Evolutionary conservation across 2,888 invertebrate genomes (phyloP), one percentile per base, ranked within the genome.

Genomic region (Acleris literana): DNA sequence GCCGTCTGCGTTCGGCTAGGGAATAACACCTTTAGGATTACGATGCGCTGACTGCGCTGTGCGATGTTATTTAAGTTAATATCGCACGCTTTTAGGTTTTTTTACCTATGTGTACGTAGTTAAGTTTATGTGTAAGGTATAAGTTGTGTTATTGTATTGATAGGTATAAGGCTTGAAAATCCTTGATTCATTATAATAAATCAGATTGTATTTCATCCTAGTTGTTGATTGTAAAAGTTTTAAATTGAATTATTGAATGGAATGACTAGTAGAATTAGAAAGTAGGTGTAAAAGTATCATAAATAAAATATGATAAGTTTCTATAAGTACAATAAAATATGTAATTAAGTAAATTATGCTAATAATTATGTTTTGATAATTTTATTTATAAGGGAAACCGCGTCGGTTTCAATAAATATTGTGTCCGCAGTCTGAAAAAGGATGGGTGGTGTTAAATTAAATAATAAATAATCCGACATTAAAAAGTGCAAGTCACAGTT

Each of bases 251-350:
- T 55, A 49, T 64, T 54, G 55, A 55, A 39, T n/a, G 55, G 60
- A 61, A 51, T 33, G 44, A 16, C 39, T n/a, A 51, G 33, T 51
- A 54, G 48, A 33, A 49, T 29, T 60, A 54, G 49, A 55, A 18
- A 60, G 22, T 60, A 43, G 39, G 17, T n/a, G n/a, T 33, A 33
- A 33, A 11, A 52, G 44, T 64, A 64, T 52, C 46, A 64, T n/a
- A 48, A 25, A 39, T 46, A 4, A 51, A 25, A 39, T 39, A 39
- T 39, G 39, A 77, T 76, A 79, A 73, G 61, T 57, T 75, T 77
- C 75, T 72, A 75, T 82, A 77, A 84, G 82, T 85, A 85, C 83
- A 86, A 85, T 85, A 85, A 82, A 86, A 85, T 43, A 88, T 90
- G 88, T 90, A 88, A 84, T 88, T 88, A 89, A 82, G 81, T 74